Evolutionary conservation across 2,113 vertebrate species (phyloP).

Genomic region (Neogale vison): DNA sequence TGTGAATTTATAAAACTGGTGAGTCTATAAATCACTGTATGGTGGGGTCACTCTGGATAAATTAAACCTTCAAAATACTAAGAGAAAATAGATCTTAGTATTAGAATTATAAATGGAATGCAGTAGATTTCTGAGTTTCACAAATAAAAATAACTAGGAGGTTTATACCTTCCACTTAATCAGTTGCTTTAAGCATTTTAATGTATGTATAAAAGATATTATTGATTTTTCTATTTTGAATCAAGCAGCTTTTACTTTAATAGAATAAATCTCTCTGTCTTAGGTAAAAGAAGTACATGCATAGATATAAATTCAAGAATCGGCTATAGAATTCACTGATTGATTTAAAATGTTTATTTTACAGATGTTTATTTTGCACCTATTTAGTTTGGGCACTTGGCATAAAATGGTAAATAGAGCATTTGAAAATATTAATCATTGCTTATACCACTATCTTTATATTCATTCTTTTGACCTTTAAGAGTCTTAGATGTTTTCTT

Average conservation of each 20-base stretch:
- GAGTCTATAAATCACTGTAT: constrained; percentile 14
- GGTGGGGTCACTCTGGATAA: background rate
- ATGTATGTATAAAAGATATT: background rate
- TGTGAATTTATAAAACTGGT: background rate
- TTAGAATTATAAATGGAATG: background rate
- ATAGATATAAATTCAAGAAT: background rate
- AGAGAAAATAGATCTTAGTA: background rate
- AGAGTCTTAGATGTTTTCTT: background rate
- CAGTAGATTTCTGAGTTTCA: background rate
- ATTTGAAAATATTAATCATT: background rate
- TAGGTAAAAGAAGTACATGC: background rate
- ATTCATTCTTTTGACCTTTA: background rate
- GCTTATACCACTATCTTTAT: background rate
- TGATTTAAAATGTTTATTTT: background rate
- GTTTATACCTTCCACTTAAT: background rate
- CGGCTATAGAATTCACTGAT: background rate
- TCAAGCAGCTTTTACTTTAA: background rate
- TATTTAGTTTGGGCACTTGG: background rate
- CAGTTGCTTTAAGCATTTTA: background rate
- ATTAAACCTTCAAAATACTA: constrained; percentile 4
- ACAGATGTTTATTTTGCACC: background rate
- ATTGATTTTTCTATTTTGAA: background rate
- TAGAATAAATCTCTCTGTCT: background rate
- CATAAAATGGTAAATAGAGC: background rate
- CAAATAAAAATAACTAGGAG: background rate